Conservation (phyloP, 2,888 invertebrate genomes). For the Drosophila putrida region DNA sequence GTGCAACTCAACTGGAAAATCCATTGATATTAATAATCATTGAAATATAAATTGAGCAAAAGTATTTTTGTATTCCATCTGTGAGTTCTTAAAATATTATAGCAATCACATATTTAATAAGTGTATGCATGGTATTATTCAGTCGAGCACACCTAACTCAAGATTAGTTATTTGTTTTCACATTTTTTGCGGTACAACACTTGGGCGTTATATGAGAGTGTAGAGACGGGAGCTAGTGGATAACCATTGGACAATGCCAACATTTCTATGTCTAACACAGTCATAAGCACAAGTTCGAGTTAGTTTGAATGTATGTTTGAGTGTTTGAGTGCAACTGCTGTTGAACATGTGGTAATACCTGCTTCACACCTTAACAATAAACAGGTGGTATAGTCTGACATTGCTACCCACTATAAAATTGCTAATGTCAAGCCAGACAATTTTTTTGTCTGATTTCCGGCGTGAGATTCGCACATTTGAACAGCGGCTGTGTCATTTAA, state of each 20-base stretch:
- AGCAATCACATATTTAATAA: neutral
- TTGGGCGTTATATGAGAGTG: conserved; percentile 22
- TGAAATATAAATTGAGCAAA: no score
- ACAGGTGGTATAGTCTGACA: conserved; percentile 18
- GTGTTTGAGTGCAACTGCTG: conserved; percentile 37
- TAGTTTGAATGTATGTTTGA: conserved; percentile 37
- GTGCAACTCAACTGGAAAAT: neutral
- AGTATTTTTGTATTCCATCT: no score
- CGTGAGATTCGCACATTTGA: conserved; percentile 5
- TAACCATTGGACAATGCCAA: conserved; percentile 23
- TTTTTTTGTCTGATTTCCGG: conserved; percentile 4
- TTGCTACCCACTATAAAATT: neutral
- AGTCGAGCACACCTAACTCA: neutral
- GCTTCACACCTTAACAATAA: conserved; percentile 36
- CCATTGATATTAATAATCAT: no score
- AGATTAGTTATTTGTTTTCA: neutral
- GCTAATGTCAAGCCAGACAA: conserved; percentile 2
- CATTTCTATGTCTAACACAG: conserved; percentile 15
- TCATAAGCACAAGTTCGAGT: conserved; percentile 16
- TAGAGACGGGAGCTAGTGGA: conserved; percentile 19
- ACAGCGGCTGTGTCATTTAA: conserved; percentile 18
- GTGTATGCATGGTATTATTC: neutral
- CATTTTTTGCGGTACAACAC: conserved; percentile 22
- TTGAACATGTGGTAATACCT: conserved; percentile 60
- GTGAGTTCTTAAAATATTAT: neutral